Evolutionary conservation across 1,140 invertebrate genomes (phyloP).

Genomic region (Patella vulgata): DNA sequence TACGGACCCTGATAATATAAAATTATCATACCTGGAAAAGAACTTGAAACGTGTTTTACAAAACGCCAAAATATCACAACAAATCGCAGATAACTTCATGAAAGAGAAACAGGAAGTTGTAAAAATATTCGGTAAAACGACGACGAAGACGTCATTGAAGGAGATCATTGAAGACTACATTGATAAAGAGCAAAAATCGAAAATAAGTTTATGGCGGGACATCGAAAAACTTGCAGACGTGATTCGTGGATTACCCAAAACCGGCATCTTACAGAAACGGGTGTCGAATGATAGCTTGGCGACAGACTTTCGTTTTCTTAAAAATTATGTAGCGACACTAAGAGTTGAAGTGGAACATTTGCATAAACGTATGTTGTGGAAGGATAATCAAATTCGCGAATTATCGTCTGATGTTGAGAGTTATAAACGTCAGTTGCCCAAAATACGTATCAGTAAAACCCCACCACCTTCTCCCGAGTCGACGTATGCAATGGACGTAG

Average conservation of each 20-base stretch:
- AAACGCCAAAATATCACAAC: no score
- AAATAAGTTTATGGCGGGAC: background rate
- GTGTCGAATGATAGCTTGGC: background rate
- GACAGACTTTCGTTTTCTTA: background rate
- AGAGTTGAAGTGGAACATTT: slow-evolving; percentile 23
- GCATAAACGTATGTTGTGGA: slow-evolving; percentile 21
- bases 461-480: no score
- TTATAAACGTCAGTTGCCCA: background rate
- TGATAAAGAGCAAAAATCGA: background rate
- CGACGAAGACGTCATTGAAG: slow-evolving; percentile 5
- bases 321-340: slow-evolving; percentile 14
- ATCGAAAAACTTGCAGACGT: background rate
- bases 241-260: background rate
- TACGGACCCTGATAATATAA: no score
- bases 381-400: slow-evolving; percentile 9
- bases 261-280: background rate
- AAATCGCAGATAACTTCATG: background rate
- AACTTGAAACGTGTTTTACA: no score
- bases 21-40: no score
- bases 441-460: background rate
- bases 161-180: slow-evolving; percentile 6
- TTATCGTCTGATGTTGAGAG: slow-evolving; percentile 9
- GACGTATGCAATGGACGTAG: no score
- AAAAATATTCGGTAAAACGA: background rate
- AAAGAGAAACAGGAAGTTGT: slow-evolving; percentile 6